Percentiles rank a stretch among this genome's conserved stretches.
phyloP scores from a whole-genome alignment of 2,888 invertebrate genomes.

The Watsonalla binaria region DNA sequence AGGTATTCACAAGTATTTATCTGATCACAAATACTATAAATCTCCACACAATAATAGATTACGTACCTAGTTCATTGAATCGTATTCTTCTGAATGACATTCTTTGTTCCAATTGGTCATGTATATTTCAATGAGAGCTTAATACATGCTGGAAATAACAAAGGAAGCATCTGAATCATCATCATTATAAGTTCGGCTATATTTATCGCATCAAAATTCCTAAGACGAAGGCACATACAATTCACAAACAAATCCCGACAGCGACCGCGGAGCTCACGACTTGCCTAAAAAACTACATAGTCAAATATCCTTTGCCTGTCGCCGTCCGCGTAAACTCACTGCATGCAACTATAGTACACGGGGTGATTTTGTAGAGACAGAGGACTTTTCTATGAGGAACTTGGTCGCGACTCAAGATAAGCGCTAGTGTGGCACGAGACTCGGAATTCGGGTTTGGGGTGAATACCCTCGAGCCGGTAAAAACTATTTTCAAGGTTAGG shows the following conservation, averaged over 20 bases:
- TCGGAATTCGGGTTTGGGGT: slow-evolving; percentile 76
- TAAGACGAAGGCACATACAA: slow-evolving; percentile 31
- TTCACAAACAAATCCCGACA: slow-evolving; percentile 63
- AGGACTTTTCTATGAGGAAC: slow-evolving; percentile 51
- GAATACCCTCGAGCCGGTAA: slow-evolving; percentile 77
- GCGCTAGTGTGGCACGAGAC: slow-evolving; percentile 60
- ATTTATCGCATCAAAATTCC: slow-evolving; percentile 54
- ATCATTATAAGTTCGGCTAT: slow-evolving; percentile 37
- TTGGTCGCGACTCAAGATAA: slow-evolving; percentile 35
- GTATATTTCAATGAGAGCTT: not conserved
- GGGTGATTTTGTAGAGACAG: slow-evolving; percentile 31
- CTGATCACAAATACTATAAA: too few relatives aligned
- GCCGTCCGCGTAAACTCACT: slow-evolving; percentile 59
- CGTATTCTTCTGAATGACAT: not conserved
- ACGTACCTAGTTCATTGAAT: not conserved
- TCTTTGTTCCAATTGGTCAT: not conserved
- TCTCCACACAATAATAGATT: too few relatives aligned
- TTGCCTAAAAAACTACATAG: slow-evolving; percentile 64
- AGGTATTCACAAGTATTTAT: too few relatives aligned
- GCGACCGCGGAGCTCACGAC: slow-evolving; percentile 56
- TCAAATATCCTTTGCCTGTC: slow-evolving; percentile 72
- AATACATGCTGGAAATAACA: not conserved
- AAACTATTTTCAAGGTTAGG: slow-evolving; percentile 79
- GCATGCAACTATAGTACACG: slow-evolving; percentile 40
- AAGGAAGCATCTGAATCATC: slow-evolving; percentile 14